phyloP scores from a whole-genome alignment of 2,797 vertebrate species.

The Fundulus diaphanus region DNA sequence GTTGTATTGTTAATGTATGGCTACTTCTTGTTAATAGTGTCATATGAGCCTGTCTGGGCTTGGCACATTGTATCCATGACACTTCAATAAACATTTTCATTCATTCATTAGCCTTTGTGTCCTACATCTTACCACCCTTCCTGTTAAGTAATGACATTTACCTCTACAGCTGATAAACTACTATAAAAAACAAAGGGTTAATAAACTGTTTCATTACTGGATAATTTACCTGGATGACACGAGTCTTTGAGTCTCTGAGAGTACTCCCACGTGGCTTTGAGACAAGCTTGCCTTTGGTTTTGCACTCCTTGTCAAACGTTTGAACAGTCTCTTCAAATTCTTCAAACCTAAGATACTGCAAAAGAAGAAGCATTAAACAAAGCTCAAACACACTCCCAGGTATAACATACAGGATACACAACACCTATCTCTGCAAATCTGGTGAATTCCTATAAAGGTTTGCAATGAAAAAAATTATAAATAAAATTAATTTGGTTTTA shows the following conservation, averaged over 20 bases:
- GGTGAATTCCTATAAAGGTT: background rate
- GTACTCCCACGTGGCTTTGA: constrained; percentile 76
- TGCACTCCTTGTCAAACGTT: constrained; percentile 91
- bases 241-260: constrained; percentile 77
- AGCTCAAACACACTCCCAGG: background rate
- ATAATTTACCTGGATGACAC: constrained; percentile 84
- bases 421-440: background rate
- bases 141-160: background rate
- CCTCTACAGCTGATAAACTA: constrained; percentile 4
- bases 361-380: constrained; percentile 22
- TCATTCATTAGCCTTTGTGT: background rate
- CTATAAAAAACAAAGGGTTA: background rate
- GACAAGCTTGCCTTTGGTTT: constrained; percentile 88
- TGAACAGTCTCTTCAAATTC: constrained; percentile 90
- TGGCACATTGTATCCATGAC: no score
- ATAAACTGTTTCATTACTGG: background rate
- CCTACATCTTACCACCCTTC: background rate
- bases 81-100: no score
- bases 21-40: no score
- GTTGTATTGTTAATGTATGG: no score
- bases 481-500: background rate
- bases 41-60: no score
- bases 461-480: background rate
- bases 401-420: background rate
- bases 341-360: constrained; percentile 90